phyloP scores from a whole-genome alignment of 2,797 vertebrate species.

The Ptychobarbus kaznakovi region DNA sequence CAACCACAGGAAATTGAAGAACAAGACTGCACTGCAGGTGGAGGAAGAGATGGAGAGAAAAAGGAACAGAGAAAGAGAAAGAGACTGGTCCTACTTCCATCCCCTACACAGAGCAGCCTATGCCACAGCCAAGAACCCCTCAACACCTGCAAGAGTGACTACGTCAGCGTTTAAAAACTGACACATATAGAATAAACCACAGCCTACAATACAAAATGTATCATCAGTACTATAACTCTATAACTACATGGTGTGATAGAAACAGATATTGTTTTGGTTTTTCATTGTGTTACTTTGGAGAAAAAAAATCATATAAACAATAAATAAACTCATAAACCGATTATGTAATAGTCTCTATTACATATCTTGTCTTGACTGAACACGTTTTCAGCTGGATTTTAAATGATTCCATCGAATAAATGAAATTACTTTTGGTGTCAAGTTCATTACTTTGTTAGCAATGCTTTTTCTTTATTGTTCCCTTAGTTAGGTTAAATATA shows the following conservation, averaged over 20 bases:
- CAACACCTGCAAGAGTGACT: conserved; percentile 45
- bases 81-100: conserved; percentile 55
- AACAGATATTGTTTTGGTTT: neutral
- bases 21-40: conserved; percentile 54
- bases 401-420: neutral
- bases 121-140: conserved; percentile 29
- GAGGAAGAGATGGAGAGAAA: conserved; percentile 65
- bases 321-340: neutral
- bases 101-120: conserved; percentile 20
- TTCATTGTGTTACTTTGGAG: conserved; percentile 5
- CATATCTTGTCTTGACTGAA: neutral
- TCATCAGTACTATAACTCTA: neutral
- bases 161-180: conserved; percentile 57
- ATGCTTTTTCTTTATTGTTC: neutral
- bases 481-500: neutral
- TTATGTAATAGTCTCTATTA: neutral
- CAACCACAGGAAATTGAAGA: conserved; percentile 38
- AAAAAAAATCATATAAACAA: neutral
- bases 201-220: neutral
- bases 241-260: conserved; percentile 1
- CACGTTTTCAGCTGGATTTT: neutral
- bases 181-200: neutral
- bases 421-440: neutral
- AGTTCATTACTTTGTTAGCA: neutral
- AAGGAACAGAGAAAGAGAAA: conserved; percentile 60